These are phyloP conservation scores for Pseudomugil gertrudae DNA, from an alignment of 2,797 vertebrate species.

Conservation along the genomic window DNA sequence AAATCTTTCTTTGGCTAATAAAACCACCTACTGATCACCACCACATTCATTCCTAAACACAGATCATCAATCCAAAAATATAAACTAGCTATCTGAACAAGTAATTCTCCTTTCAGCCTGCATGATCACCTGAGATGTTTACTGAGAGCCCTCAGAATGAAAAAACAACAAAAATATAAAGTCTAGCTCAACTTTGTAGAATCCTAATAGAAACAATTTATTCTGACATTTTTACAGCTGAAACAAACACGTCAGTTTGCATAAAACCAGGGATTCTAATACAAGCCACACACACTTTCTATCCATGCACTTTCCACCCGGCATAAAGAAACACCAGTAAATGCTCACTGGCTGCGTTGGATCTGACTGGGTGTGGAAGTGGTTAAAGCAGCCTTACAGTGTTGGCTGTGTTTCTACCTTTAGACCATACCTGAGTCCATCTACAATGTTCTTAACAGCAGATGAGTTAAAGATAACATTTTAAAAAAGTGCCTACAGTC, in stretches of 20 bases:
- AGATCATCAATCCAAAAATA: not conserved
- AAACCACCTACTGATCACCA: not conserved
- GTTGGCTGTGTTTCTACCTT: constrained; percentile 34
- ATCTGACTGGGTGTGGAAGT: not conserved
- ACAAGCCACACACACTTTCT: too few relatives aligned
- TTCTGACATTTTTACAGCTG: too few relatives aligned
- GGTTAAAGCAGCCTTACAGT: not conserved
- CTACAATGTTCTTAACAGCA: constrained; percentile 2
- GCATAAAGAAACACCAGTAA: not conserved
- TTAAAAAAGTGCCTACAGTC: constrained; percentile 6
- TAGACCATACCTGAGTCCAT: constrained; percentile 32
- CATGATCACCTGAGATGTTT: not conserved
- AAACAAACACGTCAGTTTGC: not conserved
- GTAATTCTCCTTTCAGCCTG: not conserved
- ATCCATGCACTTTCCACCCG: not conserved
- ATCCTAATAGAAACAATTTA: not conserved
- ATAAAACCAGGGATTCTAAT: not conserved
- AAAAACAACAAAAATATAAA: not conserved
- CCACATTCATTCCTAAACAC: not conserved
- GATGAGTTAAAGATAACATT: not conserved
- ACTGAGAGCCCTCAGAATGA: not conserved
- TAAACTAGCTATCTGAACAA: not conserved
- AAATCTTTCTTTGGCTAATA: not conserved
- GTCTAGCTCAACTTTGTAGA: not conserved
- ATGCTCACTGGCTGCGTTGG: not conserved